Evolutionary conservation across 2,888 invertebrate species (phyloP).

Genomic region (Nycteola revayana): DNA sequence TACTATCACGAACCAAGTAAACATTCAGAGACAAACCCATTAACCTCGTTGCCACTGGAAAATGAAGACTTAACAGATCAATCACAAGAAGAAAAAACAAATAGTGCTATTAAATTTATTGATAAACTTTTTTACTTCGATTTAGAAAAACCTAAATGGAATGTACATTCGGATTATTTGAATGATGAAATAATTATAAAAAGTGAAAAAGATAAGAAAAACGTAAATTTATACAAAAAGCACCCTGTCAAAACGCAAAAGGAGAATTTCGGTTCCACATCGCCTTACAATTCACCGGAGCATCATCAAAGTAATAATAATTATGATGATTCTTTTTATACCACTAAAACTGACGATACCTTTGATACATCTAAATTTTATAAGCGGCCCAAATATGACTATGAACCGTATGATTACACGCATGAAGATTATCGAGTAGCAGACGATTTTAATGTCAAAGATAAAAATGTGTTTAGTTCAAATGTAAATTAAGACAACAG

Average conservation of each 20-base stretch:
- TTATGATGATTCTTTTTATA: too few species aligned
- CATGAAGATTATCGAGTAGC: neutral
- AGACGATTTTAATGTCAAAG: too few species aligned
- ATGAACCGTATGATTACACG: neutral
- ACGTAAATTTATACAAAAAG: neutral
- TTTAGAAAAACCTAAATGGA: neutral
- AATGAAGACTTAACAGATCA: too few species aligned
- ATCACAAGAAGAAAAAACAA: slow-evolving; percentile 6
- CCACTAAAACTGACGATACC: slow-evolving; percentile 2
- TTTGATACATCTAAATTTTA: neutral
- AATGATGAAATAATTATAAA: neutral
- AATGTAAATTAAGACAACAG: too few species aligned
- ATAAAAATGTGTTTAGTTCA: too few species aligned
- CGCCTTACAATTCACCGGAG: slow-evolving; percentile 2
- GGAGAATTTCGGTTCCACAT: neutral
- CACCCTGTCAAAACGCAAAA: neutral
- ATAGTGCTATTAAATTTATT: slow-evolving; percentile 17
- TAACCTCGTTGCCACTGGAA: too few species aligned
- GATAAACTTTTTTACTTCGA: slow-evolving; percentile 11
- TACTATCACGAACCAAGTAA: too few species aligned
- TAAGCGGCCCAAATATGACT: neutral
- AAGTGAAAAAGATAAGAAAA: slow-evolving; percentile 1
- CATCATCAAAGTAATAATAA: too few species aligned
- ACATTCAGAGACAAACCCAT: too few species aligned
- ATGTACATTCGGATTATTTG: neutral